These are phyloP conservation scores for Crematogaster levior DNA, from an alignment of 2,888 invertebrate species.

Conservation along the genomic window DNA sequence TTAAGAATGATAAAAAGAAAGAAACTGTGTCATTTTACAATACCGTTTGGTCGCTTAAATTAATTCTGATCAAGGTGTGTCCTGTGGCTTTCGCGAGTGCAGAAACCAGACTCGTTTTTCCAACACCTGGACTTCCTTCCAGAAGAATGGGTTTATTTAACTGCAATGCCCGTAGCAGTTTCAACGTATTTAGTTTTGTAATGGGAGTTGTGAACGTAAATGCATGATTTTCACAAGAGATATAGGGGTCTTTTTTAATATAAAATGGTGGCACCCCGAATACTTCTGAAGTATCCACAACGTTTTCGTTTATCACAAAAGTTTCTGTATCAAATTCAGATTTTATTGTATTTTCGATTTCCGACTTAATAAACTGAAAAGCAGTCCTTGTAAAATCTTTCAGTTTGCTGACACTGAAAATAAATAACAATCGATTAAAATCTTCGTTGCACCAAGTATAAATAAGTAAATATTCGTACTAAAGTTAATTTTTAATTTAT, in stretches of 20 bases:
- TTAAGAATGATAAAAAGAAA: too few relatives aligned
- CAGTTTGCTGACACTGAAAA: slow-evolving; percentile 82
- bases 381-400: slow-evolving; percentile 86
- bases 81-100: slow-evolving; percentile 95
- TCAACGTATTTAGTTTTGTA: slow-evolving; percentile 92
- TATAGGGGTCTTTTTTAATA: slow-evolving; percentile 87
- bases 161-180: slow-evolving; percentile 95
- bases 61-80: slow-evolving; percentile 95
- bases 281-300: slow-evolving; percentile 65
- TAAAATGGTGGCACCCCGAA: slow-evolving; percentile 94
- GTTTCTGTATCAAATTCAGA: slow-evolving; percentile 50
- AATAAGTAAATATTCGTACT: not conserved
- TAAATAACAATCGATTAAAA: not conserved
- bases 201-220: slow-evolving; percentile 93
- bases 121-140: slow-evolving; percentile 99
- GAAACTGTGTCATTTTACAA: slow-evolving; percentile 60
- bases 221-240: slow-evolving; percentile 77
- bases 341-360: slow-evolving; percentile 84
- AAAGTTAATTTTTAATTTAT: not conserved
- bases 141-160: slow-evolving; percentile 96
- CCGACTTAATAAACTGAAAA: slow-evolving; percentile 87
- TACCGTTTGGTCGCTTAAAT: slow-evolving; percentile 99
- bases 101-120: slow-evolving; percentile 97
- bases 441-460: not conserved
- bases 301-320: slow-evolving; percentile 17